phyloP scores from a whole-genome alignment of 2,888 invertebrate species.

The Heterodera filipjevi region DNA sequence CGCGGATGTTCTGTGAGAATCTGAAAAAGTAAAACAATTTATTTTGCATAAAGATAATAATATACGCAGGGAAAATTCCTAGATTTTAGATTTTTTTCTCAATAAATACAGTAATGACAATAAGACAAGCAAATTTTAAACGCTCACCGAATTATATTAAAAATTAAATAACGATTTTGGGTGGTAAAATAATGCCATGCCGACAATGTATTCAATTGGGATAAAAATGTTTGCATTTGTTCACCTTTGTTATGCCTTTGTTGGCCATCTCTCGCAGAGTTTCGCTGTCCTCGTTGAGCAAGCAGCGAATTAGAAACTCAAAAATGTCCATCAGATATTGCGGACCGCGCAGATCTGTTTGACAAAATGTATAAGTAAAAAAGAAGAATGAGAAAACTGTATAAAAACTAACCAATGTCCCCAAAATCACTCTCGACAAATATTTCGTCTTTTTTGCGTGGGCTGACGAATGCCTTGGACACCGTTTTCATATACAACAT shows the following conservation, averaged over 20 bases:
- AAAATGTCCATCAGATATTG: conserved; percentile 16
- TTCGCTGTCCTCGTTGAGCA: conserved; percentile 4
- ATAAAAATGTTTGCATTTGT: neutral
- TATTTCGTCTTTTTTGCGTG: neutral
- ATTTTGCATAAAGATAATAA: neutral
- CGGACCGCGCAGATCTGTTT: conserved; percentile 1
- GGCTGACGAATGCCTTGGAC: neutral
- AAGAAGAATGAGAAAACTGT: neutral
- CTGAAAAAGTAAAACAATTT: conserved; percentile 10
- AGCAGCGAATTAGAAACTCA: conserved; percentile 1
- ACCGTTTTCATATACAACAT: neutral
- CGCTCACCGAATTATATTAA: neutral
- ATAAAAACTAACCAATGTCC: neutral
- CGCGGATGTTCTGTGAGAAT: conserved; percentile 1
- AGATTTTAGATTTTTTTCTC: no score
- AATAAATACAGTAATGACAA: no score
- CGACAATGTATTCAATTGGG: no score
- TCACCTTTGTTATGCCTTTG: neutral
- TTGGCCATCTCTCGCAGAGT: neutral
- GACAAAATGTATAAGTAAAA: conserved; percentile 2
- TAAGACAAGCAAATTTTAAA: no score
- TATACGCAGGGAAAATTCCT: no score
- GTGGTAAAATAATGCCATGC: no score
- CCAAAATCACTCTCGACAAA: neutral
- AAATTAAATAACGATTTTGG: no score